Conservation (phyloP, 2,797 vertebrate genomes). For the Falco columbarius region DNA sequence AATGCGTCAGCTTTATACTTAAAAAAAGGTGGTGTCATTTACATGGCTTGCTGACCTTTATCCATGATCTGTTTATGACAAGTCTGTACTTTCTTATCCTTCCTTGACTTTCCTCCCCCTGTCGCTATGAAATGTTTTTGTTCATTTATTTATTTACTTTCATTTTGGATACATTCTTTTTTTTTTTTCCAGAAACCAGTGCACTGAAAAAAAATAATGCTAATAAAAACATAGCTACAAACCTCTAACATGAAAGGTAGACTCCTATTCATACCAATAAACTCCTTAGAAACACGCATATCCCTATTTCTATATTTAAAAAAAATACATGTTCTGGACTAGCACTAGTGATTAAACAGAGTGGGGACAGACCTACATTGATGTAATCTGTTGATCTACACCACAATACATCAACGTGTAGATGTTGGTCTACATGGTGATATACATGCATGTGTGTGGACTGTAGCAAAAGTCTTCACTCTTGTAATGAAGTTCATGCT, state of each 20-base stretch:
- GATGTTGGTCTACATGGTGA: not conserved
- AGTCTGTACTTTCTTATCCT: not conserved
- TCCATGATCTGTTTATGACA: not conserved
- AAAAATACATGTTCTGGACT: not conserved
- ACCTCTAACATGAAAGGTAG: not conserved
- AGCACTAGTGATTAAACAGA: not conserved
- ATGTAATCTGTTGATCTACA: not conserved
- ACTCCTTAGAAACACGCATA: not conserved
- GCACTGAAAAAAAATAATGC: not conserved
- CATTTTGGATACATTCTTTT: not conserved
- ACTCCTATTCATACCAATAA: not conserved
- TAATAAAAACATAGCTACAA: not conserved
- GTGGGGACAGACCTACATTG: not conserved
- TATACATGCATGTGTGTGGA: not conserved
- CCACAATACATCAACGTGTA: not conserved
- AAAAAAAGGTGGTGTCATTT: not conserved
- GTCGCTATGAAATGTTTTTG: not conserved
- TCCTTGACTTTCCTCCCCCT: not conserved
- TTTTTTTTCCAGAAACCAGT: not conserved
- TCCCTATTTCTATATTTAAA: not conserved
- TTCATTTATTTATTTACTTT: not conserved
- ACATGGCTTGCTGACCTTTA: conserved; percentile 9
- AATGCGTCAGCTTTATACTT: not conserved
- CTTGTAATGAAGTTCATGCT: not conserved
- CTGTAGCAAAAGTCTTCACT: not conserved